Base-by-base conservation (phyloP, 2,797 vertebrate species). In the Clarias fuscus region DNA sequence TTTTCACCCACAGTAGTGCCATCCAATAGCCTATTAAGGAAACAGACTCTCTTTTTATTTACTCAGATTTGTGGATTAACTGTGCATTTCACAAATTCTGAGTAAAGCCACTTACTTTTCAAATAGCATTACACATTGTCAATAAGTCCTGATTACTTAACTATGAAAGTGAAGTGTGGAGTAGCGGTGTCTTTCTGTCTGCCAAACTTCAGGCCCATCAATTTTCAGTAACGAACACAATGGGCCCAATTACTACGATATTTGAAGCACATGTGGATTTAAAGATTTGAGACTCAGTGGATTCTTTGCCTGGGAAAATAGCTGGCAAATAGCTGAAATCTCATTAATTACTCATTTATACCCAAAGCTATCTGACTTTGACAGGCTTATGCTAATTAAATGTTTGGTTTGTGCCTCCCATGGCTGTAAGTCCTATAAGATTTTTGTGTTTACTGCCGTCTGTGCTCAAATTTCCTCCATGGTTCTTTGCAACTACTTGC, bases 1-100 rank as follows among this genome's bases (percentile, higher is more conserved):
- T 56, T 14, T 3, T 56, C 14, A 56, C 8, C 61, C 22, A 8
- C 61, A 20, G 22, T 24, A 20, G 22, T 20, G 2, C 61, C 10
- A 75, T 75, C 43, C 72, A 53, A 62, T 37, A 53, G 84, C 18
- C 37, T 82, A 53, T 82, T 64, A 81, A 72, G n/a, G 15, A 40
- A 43, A 15, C 48, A 18, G 62, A 22, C 48, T 22, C 43, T 40
- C n/a, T 30, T 11, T n/a, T 75, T n/a, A 7, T 27, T 5, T 5
- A 5, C 33, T 43, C 33, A 2, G 71, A 73, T 65, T 86, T 71
- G 30, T 58, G 27, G 1, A 11, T 30, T 17, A 37, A 11, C 8
- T 68, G 30, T 40, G 11, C 53, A 4, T 14, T 48, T 56, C 10
- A 48, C 5, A 7, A 24, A 1, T 61, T 87, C 40, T 20, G n/a